These are phyloP conservation scores for Sterrhoptilus dennistouni DNA, from an alignment of 2,113 vertebrate genomes.

Conservation along the genomic window DNA sequence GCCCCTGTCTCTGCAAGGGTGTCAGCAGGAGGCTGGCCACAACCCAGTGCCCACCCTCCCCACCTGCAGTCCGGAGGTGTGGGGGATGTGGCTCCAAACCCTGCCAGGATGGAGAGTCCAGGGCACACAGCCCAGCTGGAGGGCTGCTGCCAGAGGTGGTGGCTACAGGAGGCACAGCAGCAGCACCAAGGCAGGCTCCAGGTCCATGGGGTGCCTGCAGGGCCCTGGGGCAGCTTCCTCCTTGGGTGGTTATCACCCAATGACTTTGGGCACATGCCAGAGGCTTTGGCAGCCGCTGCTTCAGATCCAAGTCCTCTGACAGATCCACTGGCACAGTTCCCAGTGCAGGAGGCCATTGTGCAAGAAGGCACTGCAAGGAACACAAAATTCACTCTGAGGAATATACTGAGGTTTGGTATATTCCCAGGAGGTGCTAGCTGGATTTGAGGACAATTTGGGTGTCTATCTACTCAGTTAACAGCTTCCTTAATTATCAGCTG, in stretches of 20 bases:
- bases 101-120: background rate
- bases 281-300: background rate
- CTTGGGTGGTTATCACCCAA: background rate
- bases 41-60: background rate
- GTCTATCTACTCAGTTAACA: background rate
- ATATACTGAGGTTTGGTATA: background rate
- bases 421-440: background rate
- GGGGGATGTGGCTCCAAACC: background rate
- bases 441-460: background rate
- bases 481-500: background rate
- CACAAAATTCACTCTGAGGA: background rate
- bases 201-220: rapidly evolving
- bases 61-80: background rate
- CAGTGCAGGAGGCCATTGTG: background rate
- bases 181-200: rapidly evolving
- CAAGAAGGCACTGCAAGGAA: background rate
- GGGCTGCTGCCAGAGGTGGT: background rate
- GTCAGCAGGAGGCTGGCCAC: background rate
- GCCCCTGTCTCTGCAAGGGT: background rate
- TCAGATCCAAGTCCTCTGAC: rapidly evolving
- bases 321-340: background rate
- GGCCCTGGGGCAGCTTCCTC: rapidly evolving
- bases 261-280: rapidly evolving
- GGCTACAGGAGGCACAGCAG: background rate
- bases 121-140: background rate